These are phyloP conservation scores for Mesembrinibis cayennensis DNA, from an alignment of 2,113 vertebrate species.

Conservation along the genomic window DNA sequence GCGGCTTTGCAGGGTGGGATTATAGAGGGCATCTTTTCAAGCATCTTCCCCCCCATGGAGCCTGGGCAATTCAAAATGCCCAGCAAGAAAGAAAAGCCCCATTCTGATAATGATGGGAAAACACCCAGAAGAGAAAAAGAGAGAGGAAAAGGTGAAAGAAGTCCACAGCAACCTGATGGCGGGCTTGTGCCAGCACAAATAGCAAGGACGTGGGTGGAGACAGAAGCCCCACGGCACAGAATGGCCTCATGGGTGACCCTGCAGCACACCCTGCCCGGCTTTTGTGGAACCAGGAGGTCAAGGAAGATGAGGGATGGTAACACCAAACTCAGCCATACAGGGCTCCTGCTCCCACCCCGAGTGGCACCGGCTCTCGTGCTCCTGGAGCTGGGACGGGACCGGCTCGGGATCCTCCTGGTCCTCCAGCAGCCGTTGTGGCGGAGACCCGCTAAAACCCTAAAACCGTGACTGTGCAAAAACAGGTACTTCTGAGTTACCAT, in stretches of 20 bases:
- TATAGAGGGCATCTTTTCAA: background rate
- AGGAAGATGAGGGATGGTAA: background rate
- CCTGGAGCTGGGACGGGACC: background rate
- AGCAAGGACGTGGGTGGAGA: background rate
- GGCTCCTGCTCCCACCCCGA: background rate
- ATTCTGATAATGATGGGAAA: background rate
- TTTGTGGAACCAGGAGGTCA: background rate
- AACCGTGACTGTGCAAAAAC: background rate
- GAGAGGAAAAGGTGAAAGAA: background rate
- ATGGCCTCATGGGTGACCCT: fast-evolving
- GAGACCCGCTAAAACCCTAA: background rate
- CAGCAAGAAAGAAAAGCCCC: background rate
- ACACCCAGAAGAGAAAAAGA: background rate
- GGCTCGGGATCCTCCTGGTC: background rate
- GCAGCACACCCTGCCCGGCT: fast-evolving
- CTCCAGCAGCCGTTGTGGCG: background rate
- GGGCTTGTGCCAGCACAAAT: background rate
- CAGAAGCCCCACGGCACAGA: background rate
- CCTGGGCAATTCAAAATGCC: background rate
- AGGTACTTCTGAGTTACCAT: background rate
- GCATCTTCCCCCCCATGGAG: background rate
- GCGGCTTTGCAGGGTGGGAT: background rate
- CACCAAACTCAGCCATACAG: background rate
- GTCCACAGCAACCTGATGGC: fast-evolving
- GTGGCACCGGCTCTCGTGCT: fast-evolving